Conservation (phyloP, 2,888 invertebrate species). For the Penaeus monodon region DNA sequence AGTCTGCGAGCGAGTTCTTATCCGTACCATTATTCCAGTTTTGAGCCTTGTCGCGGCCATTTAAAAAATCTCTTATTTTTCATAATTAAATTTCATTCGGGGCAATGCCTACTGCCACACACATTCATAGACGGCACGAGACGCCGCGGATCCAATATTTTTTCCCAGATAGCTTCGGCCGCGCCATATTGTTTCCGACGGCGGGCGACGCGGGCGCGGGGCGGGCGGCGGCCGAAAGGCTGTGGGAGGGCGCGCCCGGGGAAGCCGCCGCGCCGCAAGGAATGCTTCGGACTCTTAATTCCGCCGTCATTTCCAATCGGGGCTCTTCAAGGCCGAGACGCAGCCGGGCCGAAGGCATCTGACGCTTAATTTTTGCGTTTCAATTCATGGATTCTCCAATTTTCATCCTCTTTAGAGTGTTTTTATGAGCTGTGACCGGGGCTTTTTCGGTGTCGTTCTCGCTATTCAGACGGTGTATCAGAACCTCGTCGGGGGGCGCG, state of each 20-base stretch:
- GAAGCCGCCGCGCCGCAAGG: constrained; percentile 6
- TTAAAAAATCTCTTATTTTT: constrained; percentile 64
- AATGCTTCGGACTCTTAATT: constrained; percentile 41
- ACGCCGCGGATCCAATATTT: constrained; percentile 17
- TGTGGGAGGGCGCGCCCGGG: not conserved
- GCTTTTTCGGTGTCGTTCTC: constrained; percentile 46
- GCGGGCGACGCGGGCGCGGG: not conserved
- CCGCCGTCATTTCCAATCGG: constrained; percentile 46
- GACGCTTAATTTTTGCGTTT: constrained; percentile 63
- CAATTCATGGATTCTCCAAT: constrained; percentile 62
- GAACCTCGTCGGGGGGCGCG: not conserved
- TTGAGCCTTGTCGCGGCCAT: constrained; percentile 54
- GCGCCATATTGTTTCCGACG: constrained; percentile 6
- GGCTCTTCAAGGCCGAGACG: constrained; percentile 19
- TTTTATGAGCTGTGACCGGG: constrained; percentile 57
- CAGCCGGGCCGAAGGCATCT: constrained; percentile 44
- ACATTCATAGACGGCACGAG: constrained; percentile 40
- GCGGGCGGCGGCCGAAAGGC: not conserved
- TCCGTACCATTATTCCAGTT: constrained; percentile 56
- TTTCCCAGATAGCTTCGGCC: constrained; percentile 27
- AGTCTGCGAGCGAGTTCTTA: constrained; percentile 48
- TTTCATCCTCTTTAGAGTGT: constrained; percentile 48
- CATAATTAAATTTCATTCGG: constrained; percentile 60
- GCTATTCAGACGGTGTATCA: constrained; percentile 21
- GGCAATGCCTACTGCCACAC: constrained; percentile 52